Base-by-base conservation (phyloP, 92 coral and sea anemone genomes). In the Hydrozoanthus gracilis region DNA sequence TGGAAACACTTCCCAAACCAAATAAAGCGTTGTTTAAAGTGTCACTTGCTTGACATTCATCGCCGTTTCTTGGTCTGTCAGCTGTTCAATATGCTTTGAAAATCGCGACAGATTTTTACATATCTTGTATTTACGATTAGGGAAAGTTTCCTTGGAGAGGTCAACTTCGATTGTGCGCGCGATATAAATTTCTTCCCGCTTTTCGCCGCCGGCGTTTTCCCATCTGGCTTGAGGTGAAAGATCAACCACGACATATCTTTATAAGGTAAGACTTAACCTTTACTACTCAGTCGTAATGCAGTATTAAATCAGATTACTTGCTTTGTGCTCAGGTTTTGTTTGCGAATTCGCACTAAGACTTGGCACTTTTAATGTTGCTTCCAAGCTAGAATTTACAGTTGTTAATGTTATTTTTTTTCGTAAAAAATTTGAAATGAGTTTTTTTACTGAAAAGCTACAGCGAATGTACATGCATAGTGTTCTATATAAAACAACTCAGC, bases 301-400 rank as follows among this genome's bases (percentile, higher is more conserved):
- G 46, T 44, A 76, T 18, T 12, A 76, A 76, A 54, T 52, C 73
- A n/a, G 50, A 76, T 54, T 76, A 76, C 39, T 52, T 76, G 82
- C 66, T 52, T 8, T 8, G 12, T 76, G 82, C 35, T 75, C 20
- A 8, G 79, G 16, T 75, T 75, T 51, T 58, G 35, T 16, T 73
- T 76, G 77, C 11, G 47, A 16, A 54, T 51, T 66, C 67, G 52
- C 9, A 44, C 55, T 35, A 20, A 49, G 73, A 35, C 27, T 54
- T 35, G 39, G 35, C 44, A 4, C 62, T 16, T 75, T 18, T 44
- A 8, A n/a, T 46, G 16, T 72, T 72, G 77, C 76, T 11, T 52
- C 5, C 46, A 54, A 18, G 3, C 44, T 65, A 27, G 39, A 27
- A 27, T 27, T 27, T 27, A 27, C 39, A 27, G 39, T 27, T 27